Percentiles rank a stretch among this genome's conserved stretches.
Conservation (phyloP, 2,888 invertebrate species). For the Mesochorus sp. region DNA sequence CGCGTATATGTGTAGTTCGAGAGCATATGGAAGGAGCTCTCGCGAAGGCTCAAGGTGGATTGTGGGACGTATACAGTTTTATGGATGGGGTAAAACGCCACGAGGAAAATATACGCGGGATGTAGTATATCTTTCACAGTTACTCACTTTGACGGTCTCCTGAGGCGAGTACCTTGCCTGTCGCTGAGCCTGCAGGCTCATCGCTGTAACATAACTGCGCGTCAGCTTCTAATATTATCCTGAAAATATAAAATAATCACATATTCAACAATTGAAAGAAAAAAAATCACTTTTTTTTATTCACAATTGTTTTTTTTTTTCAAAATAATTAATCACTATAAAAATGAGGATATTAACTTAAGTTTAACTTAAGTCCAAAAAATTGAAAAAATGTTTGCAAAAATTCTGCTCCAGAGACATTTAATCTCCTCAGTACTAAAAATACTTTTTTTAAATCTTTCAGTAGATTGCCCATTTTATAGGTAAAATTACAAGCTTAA, state of each 20-base stretch:
- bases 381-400: too few relatives aligned
- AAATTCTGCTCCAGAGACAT: too few relatives aligned
- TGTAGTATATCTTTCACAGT: conserved; percentile 26
- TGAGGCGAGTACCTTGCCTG: conserved; percentile 77
- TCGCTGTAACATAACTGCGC: conserved; percentile 75
- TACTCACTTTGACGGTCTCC: conserved; percentile 77
- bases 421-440: too few relatives aligned
- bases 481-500: too few relatives aligned
- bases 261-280: conserved; percentile 5
- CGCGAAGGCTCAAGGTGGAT: conserved; percentile 27
- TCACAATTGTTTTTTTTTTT: too few relatives aligned
- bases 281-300: neutral
- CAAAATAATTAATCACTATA: too few relatives aligned
- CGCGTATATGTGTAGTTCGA: neutral
- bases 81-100: neutral
- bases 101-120: conserved; percentile 21
- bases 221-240: conserved; percentile 66
- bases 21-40: conserved; percentile 1
- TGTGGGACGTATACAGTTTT: conserved; percentile 7
- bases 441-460: too few relatives aligned
- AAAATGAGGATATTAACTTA: too few relatives aligned
- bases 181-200: conserved; percentile 77
- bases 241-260: conserved; percentile 54
- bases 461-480: too few relatives aligned
- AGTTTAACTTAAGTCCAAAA: too few relatives aligned